These are phyloP conservation scores for Nyctibius grandis DNA, from an alignment of 2,797 vertebrate genomes.

Conservation along the genomic window DNA sequence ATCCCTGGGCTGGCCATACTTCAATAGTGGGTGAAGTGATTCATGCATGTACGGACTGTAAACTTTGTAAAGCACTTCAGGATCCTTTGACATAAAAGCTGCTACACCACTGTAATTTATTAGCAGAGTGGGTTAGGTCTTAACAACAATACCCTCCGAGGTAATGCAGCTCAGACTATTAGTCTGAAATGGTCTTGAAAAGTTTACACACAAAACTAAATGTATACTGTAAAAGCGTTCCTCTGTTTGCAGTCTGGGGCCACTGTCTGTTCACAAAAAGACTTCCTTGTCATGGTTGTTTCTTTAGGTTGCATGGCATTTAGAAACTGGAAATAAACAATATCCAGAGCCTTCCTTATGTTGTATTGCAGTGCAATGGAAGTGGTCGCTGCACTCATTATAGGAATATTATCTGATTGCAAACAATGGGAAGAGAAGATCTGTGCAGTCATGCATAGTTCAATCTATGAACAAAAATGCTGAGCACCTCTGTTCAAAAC, in stretches of 20 bases:
- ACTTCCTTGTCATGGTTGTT: constrained; percentile 18
- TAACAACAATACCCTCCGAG: constrained; percentile 39
- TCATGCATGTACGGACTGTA: constrained; percentile 62
- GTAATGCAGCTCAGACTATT: constrained; percentile 33
- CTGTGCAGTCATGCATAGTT: neutral
- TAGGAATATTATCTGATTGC: neutral
- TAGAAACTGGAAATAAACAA: neutral
- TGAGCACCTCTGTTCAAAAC: neutral
- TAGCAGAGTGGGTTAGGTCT: constrained; percentile 24
- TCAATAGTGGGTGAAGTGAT: constrained; percentile 65
- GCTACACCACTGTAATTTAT: constrained; percentile 65
- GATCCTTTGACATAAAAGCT: constrained; percentile 59
- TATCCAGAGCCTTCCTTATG: neutral
- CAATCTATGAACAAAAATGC: neutral
- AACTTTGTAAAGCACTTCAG: constrained; percentile 66
- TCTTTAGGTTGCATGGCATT: neutral
- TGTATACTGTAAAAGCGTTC: constrained; percentile 16
- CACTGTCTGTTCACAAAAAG: constrained; percentile 36
- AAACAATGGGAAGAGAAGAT: neutral
- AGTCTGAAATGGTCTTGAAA: constrained; percentile 53
- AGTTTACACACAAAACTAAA: constrained; percentile 53
- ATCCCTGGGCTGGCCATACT: constrained; percentile 45
- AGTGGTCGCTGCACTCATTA: neutral
- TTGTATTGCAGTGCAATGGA: neutral
- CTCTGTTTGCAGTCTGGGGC: constrained; percentile 29